Conservation (phyloP, 2,888 invertebrate species). For the Temnothorax unifasciatus region DNA sequence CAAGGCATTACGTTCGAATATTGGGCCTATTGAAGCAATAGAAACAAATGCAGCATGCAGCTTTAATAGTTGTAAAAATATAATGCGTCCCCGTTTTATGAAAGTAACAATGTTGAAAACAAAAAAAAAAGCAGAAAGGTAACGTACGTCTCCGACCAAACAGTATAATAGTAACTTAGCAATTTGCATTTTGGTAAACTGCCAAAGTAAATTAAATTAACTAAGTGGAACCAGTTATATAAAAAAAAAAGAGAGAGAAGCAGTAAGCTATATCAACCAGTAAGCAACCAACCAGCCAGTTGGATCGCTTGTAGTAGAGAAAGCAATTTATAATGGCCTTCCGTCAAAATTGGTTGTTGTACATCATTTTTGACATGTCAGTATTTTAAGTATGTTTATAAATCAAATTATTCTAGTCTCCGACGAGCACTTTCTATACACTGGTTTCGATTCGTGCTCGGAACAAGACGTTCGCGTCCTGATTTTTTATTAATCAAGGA, state of each 20-base stretch:
- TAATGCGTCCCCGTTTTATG: conserved; percentile 83
- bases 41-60: conserved; percentile 80
- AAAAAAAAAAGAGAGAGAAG: conserved; percentile 38
- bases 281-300: conserved; percentile 55
- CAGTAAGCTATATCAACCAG: conserved; percentile 49
- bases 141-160: conserved; percentile 81
- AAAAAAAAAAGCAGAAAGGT: conserved; percentile 71
- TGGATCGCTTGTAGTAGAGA: conserved; percentile 61
- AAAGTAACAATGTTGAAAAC: conserved; percentile 79
- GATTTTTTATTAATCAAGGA: conserved; percentile 59
- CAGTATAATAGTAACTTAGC: conserved; percentile 82
- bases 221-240: conserved; percentile 61
- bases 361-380: conserved; percentile 83
- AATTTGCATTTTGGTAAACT: conserved; percentile 84
- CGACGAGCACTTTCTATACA: conserved; percentile 81
- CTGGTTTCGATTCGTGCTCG: conserved; percentile 74
- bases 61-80: conserved; percentile 81
- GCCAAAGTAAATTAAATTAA: conserved; percentile 79
- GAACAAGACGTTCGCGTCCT: conserved; percentile 65
- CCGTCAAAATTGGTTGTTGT: conserved; percentile 81
- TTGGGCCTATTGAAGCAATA: conserved; percentile 85
- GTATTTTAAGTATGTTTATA: conserved; percentile 85
- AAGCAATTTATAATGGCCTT: conserved; percentile 81
- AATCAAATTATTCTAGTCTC: conserved; percentile 86
- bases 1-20: conserved; percentile 77